Percentiles rank a stretch among this genome's conserved stretches.
These are phyloP conservation scores for Melanostoma mellinum DNA, from an alignment of 2,888 invertebrate genomes.

Conservation along the genomic window DNA sequence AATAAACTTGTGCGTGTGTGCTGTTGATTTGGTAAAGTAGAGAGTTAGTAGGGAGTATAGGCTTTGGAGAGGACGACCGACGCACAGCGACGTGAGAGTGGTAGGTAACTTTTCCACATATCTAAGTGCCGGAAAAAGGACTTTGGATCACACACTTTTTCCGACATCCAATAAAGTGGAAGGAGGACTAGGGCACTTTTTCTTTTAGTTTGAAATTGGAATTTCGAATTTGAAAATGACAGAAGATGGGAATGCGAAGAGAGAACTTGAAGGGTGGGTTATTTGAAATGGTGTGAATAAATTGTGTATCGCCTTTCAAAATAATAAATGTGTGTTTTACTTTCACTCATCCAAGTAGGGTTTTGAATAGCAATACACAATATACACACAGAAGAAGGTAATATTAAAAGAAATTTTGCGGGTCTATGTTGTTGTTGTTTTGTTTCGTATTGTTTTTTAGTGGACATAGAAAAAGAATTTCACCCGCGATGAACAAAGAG, in stretches of 20 bases:
- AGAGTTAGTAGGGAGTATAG: not conserved
- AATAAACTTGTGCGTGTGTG: slow-evolving; percentile 39
- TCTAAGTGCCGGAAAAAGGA: slow-evolving; percentile 72
- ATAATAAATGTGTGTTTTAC: slow-evolving; percentile 49
- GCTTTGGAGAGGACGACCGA: slow-evolving; percentile 10
- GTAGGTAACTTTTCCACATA: slow-evolving; percentile 69
- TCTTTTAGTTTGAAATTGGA: slow-evolving; percentile 63
- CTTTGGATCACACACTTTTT: slow-evolving; percentile 59
- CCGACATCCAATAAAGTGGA: slow-evolving; percentile 10
- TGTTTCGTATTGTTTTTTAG: too few relatives aligned
- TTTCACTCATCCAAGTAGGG: slow-evolving; percentile 43
- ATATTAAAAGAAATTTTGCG: too few relatives aligned
- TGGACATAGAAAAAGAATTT: too few relatives aligned
- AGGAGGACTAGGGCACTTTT: slow-evolving; percentile 48
- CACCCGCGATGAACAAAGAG: too few relatives aligned
- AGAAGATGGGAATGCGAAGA: not conserved
- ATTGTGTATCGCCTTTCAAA: slow-evolving; percentile 54
- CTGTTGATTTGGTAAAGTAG: slow-evolving; percentile 20
- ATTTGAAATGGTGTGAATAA: slow-evolving; percentile 59
- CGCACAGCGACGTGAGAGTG: slow-evolving; percentile 15
- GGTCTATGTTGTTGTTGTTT: too few relatives aligned
- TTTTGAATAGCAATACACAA: slow-evolving; percentile 5
- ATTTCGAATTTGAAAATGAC: slow-evolving; percentile 62
- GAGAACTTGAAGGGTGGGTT: not conserved
- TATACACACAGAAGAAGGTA: too few relatives aligned